Conservation (phyloP, 2,797 vertebrate species). For the Diplodus sargus region DNA sequence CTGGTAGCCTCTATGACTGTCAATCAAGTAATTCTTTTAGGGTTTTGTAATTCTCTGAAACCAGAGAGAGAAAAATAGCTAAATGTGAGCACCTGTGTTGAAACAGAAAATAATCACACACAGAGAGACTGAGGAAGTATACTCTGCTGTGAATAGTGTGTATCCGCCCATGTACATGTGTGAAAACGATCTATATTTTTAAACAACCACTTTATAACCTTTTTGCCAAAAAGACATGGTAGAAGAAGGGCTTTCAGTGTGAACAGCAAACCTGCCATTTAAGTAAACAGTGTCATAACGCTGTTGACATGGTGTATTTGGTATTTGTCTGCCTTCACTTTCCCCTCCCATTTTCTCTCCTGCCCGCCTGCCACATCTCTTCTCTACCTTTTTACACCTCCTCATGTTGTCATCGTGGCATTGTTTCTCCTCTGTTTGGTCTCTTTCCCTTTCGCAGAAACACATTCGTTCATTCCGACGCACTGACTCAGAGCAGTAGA, state of each 20-base stretch:
- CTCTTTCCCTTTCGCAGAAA: neutral
- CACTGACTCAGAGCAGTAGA: neutral
- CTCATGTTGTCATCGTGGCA: neutral
- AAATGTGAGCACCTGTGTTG: neutral
- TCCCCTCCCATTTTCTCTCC: neutral
- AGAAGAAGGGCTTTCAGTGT: neutral
- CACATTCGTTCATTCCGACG: neutral
- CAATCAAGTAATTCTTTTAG: neutral
- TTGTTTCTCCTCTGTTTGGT: neutral
- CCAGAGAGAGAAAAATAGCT: neutral
- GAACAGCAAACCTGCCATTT: neutral
- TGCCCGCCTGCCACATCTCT: neutral
- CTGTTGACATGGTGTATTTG: neutral
- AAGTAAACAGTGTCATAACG: neutral
- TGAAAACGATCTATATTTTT: neutral
- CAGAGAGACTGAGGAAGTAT: neutral
- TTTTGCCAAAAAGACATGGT: neutral
- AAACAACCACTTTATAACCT: neutral
- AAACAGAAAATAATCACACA: neutral
- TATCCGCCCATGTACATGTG: neutral
- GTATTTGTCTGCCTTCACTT: neutral
- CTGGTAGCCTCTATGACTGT: neutral
- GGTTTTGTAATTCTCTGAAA: neutral
- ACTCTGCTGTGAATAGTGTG: neutral
- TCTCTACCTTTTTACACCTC: neutral